These are phyloP conservation scores for Drosophila demipolita DNA, from an alignment of 2,888 invertebrate species.

Conservation along the genomic window DNA sequence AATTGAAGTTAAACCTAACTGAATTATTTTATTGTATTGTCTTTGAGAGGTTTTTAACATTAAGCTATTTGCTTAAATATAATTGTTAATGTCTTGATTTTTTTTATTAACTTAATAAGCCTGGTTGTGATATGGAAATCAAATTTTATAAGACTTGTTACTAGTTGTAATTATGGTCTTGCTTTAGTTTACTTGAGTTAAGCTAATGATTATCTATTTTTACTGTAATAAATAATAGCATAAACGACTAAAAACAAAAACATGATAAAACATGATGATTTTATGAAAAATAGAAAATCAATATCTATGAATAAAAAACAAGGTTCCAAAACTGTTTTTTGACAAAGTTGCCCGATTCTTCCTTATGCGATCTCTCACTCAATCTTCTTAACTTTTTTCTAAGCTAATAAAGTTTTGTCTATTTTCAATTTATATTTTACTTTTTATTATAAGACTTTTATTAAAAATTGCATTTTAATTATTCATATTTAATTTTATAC, in stretches of 20 bases:
- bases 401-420: not conserved
- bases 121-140: too few species aligned
- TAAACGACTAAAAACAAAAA: not conserved
- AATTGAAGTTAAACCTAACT: not conserved
- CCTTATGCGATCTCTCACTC: not conserved
- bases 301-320: not conserved
- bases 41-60: not conserved
- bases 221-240: not conserved
- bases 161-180: not conserved
- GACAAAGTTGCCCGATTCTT: accelerated
- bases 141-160: not conserved
- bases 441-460: not conserved
- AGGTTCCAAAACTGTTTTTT: not conserved
- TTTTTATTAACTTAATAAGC: not conserved
- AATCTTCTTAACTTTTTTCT: not conserved
- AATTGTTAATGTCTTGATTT: not conserved
- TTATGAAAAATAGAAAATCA: too few species aligned
- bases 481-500: not conserved
- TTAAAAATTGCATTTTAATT: not conserved
- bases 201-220: not conserved
- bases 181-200: not conserved
- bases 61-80: not conserved
- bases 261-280: too few species aligned
- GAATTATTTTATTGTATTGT: not conserved
- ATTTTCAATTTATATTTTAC: not conserved